These are phyloP conservation scores for Astreopora myriophthalma DNA, from an alignment of 64 coral and sea anemone species.

Conservation along the genomic window DNA sequence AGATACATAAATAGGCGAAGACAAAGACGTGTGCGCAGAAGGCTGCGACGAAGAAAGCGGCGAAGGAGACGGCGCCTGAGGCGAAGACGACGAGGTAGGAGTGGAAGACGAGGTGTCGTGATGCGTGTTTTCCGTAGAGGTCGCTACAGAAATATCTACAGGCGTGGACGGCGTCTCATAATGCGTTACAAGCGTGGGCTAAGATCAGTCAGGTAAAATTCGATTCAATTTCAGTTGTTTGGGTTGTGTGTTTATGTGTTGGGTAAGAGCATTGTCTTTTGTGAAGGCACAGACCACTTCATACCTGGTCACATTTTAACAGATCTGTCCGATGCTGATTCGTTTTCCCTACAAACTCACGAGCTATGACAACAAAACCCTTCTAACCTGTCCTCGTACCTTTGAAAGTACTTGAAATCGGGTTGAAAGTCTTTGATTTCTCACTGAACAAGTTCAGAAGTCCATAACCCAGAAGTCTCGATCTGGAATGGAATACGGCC, in stretches of 20 bases:
- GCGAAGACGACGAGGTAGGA: neutral
- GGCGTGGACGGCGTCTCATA: neutral
- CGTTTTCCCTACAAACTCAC: too few species aligned
- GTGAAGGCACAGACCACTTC: too few species aligned
- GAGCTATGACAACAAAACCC: too few species aligned
- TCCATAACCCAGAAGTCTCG: too few species aligned
- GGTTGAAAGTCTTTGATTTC: too few species aligned
- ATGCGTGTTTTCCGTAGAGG: neutral
- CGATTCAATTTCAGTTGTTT: neutral
- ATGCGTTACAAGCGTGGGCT: neutral
- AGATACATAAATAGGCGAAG: neutral
- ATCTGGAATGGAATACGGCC: too few species aligned
- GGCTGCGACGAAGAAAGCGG: slow-evolving; percentile 2
- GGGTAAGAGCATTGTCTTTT: too few species aligned
- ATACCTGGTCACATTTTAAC: too few species aligned
- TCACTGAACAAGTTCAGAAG: too few species aligned
- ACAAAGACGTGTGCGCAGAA: slow-evolving; percentile 2
- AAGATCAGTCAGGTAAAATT: neutral
- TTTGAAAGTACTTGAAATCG: too few species aligned
- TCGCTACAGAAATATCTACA: neutral
- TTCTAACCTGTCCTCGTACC: too few species aligned
- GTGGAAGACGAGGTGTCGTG: neutral
- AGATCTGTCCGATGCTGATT: too few species aligned
- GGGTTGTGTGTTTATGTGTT: neutral
- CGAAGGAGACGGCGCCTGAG: neutral